Percentiles rank a stretch among this genome's conserved stretches.
Evolutionary conservation across 2,888 invertebrate species (phyloP).

Genomic region (Encarsia formosa): DNA sequence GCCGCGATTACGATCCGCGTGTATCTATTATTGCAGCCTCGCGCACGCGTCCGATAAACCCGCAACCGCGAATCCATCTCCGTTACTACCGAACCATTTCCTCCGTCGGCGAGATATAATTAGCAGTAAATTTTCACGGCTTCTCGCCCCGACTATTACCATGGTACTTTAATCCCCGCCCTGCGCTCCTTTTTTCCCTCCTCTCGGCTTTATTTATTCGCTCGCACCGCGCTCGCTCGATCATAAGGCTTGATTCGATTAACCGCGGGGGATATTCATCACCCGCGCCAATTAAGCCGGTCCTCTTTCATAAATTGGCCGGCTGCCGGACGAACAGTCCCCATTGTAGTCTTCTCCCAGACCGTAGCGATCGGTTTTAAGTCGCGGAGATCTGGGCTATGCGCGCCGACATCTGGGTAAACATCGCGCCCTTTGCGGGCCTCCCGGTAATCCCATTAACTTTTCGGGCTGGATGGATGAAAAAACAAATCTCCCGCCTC

Average conservation of each 20-base stretch:
- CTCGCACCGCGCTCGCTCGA: neutral
- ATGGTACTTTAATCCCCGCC: neutral
- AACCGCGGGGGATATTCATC: too few relatives aligned
- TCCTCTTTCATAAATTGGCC: too few relatives aligned
- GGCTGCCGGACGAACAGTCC: too few relatives aligned
- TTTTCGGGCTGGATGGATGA: too few relatives aligned
- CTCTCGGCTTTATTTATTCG: neutral
- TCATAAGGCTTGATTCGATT: too few relatives aligned
- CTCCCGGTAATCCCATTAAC: too few relatives aligned
- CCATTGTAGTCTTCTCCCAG: too few relatives aligned
- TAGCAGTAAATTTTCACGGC: constrained; percentile 29
- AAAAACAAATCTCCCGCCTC: too few relatives aligned
- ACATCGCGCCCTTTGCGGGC: too few relatives aligned
- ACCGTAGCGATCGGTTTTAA: too few relatives aligned
- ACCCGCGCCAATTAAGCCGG: too few relatives aligned
- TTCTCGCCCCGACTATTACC: constrained; percentile 12
- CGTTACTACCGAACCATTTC: constrained; percentile 10
- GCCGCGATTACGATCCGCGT: constrained; percentile 15
- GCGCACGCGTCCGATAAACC: constrained; percentile 1
- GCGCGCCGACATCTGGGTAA: neutral
- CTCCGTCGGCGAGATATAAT: constrained; percentile 25
- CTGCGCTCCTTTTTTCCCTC: neutral
- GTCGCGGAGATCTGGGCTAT: too few relatives aligned
- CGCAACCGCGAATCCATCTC: constrained; percentile 18
- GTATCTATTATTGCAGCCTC: constrained; percentile 17